Conservation (phyloP, 2,888 invertebrate genomes). For the Sesamia inferens region DNA sequence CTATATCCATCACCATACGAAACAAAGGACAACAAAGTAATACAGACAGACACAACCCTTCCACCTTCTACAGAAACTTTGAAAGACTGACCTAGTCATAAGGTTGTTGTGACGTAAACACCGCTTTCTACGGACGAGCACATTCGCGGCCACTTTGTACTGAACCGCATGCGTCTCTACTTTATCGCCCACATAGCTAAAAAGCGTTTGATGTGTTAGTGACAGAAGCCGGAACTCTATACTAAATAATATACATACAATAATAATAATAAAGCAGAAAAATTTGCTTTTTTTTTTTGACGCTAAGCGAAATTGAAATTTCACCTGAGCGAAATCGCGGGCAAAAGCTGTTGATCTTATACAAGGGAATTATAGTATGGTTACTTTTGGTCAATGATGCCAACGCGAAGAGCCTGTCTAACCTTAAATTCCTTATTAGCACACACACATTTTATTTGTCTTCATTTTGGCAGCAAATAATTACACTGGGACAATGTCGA, state of each 20-base stretch:
- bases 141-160: conserved; percentile 84
- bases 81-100: conserved; percentile 85
- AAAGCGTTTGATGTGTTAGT: conserved; percentile 72
- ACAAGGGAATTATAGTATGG: neutral
- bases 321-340: too few relatives aligned
- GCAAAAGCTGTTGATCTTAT: conserved; percentile 5
- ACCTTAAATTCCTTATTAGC: neutral
- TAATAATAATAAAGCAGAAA: neutral
- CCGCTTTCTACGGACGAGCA: conserved; percentile 82
- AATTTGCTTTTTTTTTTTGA: neutral
- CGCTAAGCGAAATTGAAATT: too few relatives aligned
- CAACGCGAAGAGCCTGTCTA: neutral
- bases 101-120: conserved; percentile 87
- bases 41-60: conserved; percentile 55
- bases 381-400: too few relatives aligned
- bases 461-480: neutral
- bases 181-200: conserved; percentile 86
- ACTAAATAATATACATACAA: neutral
- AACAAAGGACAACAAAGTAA: conserved; percentile 47
- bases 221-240: conserved; percentile 30
- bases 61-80: conserved; percentile 60
- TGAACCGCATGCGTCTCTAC: conserved; percentile 87
- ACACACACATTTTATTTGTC: neutral
- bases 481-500: neutral
- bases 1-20: conserved; percentile 29